Evolutionary conservation across 2,888 invertebrate genomes (phyloP).

Genomic region (Macaria liturata): DNA sequence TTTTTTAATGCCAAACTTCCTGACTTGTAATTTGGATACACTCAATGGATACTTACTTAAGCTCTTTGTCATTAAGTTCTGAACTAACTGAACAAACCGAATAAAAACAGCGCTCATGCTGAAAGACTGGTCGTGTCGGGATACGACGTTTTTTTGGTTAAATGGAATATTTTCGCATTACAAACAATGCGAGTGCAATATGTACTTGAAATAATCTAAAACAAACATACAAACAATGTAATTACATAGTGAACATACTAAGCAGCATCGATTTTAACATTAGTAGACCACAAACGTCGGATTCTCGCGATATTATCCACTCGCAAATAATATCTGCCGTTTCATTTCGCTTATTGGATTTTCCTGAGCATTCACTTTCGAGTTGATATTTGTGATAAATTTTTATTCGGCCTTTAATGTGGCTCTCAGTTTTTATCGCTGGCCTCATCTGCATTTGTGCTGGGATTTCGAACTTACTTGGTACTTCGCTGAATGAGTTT

Average conservation of each 20-base stretch:
- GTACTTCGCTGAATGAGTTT: not conserved
- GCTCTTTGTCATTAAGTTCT: too few species aligned
- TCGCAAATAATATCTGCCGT: slow-evolving; percentile 63
- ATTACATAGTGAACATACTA: not conserved
- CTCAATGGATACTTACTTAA: too few species aligned
- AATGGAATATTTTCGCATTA: too few species aligned
- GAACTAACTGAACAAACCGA: too few species aligned
- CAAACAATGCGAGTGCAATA: too few species aligned
- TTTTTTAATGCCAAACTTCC: too few species aligned
- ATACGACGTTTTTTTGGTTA: too few species aligned
- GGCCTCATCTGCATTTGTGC: slow-evolving; percentile 46
- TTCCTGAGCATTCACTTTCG: slow-evolving; percentile 47
- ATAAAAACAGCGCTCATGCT: too few species aligned
- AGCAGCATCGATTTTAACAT: slow-evolving; percentile 47
- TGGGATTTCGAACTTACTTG: slow-evolving; percentile 10
- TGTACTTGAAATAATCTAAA: too few species aligned
- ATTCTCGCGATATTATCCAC: slow-evolving; percentile 60
- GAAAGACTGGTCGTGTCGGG: too few species aligned
- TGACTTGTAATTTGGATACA: too few species aligned
- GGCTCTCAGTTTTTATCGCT: slow-evolving; percentile 56
- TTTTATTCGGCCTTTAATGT: slow-evolving; percentile 61
- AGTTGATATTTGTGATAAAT: slow-evolving; percentile 70
- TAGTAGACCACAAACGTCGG: slow-evolving; percentile 36
- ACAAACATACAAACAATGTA: too few species aligned
- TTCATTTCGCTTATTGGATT: slow-evolving; percentile 69